Conservation (phyloP, 1,140 invertebrate species). For the Apocrypta bakeri region DNA sequence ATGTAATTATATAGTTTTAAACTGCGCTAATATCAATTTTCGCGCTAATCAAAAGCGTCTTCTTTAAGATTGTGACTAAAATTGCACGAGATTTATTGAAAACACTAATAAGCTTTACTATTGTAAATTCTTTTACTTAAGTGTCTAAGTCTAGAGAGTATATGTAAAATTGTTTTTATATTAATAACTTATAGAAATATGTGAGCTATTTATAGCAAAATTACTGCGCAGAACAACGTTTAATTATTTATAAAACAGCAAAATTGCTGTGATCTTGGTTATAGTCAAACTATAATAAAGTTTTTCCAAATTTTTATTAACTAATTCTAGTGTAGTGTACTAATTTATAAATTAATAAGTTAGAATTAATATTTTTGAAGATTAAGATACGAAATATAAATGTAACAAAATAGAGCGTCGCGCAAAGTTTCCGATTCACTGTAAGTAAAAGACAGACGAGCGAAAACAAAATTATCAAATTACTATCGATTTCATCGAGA, state of each 20-base stretch:
- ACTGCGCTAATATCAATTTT: conserved; percentile 32
- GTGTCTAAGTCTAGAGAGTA: neutral
- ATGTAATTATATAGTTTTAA: conserved; percentile 25
- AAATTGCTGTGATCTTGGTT: conserved; percentile 11
- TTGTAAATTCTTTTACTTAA: conserved; percentile 24
- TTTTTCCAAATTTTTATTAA: neutral
- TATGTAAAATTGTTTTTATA: conserved; percentile 29
- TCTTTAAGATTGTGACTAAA: conserved; percentile 2
- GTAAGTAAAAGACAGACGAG: conserved; percentile 10
- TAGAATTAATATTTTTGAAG: neutral
- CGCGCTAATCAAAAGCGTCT: conserved; percentile 1
- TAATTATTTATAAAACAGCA: neutral
- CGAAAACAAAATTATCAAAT: conserved; percentile 46
- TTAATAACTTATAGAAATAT: conserved; percentile 9
- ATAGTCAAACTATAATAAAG: conserved; percentile 22
- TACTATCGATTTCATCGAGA: conserved; percentile 43
- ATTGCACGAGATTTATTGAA: conserved; percentile 30
- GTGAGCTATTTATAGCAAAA: neutral
- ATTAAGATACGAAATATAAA: neutral
- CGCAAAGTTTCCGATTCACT: conserved; percentile 22
- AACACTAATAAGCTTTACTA: conserved; percentile 15
- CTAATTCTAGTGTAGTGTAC: neutral
- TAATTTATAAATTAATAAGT: neutral
- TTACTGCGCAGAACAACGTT: neutral
- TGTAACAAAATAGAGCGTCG: neutral